phyloP scores from a whole-genome alignment of 2,888 invertebrate genomes.

The Leptinotarsa rubiginosa region DNA sequence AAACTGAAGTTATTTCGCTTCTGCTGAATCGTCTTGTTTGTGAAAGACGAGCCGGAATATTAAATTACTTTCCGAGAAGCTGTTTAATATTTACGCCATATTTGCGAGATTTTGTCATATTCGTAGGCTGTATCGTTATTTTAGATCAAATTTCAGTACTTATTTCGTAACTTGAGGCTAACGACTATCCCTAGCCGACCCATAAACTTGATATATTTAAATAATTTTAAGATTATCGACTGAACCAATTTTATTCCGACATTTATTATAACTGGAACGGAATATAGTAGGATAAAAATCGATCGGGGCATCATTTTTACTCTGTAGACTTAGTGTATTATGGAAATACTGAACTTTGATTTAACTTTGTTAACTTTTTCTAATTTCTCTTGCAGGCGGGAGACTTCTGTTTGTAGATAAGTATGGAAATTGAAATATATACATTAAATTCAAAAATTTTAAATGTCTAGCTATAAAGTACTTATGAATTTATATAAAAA shows the following conservation, averaged over 20 bases:
- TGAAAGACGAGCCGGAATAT: conserved; percentile 15
- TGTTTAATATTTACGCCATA: conserved; percentile 25
- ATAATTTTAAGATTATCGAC: conserved; percentile 39
- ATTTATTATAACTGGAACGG: conserved; percentile 24
- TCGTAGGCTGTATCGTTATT: conserved; percentile 33
- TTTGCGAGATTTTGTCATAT: conserved; percentile 33
- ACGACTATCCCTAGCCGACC: conserved; percentile 21
- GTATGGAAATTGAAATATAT: conserved; percentile 37
- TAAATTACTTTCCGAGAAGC: conserved; percentile 8
- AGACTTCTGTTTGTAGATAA: conserved; percentile 47
- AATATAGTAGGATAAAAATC: conserved; percentile 30
- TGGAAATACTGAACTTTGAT: conserved; percentile 42
- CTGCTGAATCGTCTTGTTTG: conserved; percentile 28
- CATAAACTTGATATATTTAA: conserved; percentile 35
- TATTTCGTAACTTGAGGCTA: conserved; percentile 28
- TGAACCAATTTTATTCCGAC: conserved; percentile 36
- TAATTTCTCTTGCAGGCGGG: conserved; percentile 53
- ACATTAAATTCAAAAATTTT: conserved; percentile 50
- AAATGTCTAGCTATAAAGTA: conserved; percentile 56
- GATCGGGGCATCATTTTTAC: conserved; percentile 25
- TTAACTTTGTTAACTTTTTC: conserved; percentile 43
- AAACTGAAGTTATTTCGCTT: conserved; percentile 25
- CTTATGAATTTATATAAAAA: conserved; percentile 51
- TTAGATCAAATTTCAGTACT: conserved; percentile 45
- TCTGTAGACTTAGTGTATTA: conserved; percentile 16